A percentile compares a stretch with the other conserved stretches of the same genome.
Conservation (phyloP, 2,888 invertebrate species). For the Lagria hirta region DNA sequence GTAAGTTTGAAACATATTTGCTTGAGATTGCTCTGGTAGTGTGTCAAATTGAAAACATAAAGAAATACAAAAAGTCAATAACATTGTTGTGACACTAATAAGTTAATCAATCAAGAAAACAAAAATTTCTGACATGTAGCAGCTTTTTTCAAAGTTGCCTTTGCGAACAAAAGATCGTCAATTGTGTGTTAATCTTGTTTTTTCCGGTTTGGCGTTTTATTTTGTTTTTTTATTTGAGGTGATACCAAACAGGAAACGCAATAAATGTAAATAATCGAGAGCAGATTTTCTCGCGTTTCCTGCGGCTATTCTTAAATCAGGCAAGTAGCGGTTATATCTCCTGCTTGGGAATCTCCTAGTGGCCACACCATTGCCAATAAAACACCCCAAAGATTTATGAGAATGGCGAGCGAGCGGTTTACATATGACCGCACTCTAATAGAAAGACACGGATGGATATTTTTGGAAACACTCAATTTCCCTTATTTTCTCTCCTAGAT, state of each 20-base stretch:
- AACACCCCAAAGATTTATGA: conserved; percentile 33
- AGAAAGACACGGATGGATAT: conserved; percentile 10
- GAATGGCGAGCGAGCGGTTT: conserved; percentile 29
- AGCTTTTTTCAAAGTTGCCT: too few relatives aligned
- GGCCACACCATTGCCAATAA: conserved; percentile 31
- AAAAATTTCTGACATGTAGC: too few relatives aligned
- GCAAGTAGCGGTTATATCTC: conserved; percentile 34
- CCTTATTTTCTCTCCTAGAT: too few relatives aligned
- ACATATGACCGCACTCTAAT: conserved; percentile 30
- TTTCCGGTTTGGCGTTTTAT: too few relatives aligned
- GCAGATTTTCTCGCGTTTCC: conserved; percentile 36
- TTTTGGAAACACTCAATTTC: conserved; percentile 3
- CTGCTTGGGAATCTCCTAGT: conserved; percentile 28
- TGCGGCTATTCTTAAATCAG: conserved; percentile 32
- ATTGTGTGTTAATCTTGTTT: too few relatives aligned
- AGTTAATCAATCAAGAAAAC: too few relatives aligned
- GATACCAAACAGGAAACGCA: conserved; percentile 24
- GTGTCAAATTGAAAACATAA: too few relatives aligned
- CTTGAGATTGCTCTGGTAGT: too few relatives aligned
- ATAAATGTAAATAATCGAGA: conserved; percentile 38
- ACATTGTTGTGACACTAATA: too few relatives aligned
- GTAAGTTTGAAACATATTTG: too few relatives aligned
- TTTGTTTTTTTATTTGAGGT: conserved; percentile 7
- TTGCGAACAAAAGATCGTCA: too few relatives aligned
- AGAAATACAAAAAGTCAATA: too few relatives aligned